These are phyloP conservation scores for Syngnathus typhle DNA, from an alignment of 2,113 vertebrate genomes.

Conservation along the genomic window DNA sequence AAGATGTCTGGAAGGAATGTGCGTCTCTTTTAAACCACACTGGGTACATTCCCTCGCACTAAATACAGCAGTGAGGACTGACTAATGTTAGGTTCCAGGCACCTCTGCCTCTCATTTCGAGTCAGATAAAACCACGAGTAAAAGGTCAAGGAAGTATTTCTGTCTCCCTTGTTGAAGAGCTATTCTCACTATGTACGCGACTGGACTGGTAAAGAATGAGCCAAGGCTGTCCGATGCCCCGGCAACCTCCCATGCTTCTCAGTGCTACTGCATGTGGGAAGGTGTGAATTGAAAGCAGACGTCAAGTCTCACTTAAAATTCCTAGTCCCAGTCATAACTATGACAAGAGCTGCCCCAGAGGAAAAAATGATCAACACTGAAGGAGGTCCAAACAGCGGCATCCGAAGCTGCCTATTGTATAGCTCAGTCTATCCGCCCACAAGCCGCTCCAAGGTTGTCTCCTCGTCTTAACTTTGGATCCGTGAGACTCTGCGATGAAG, in stretches of 20 bases:
- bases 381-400: conserved; percentile 26
- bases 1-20: conserved; percentile 49
- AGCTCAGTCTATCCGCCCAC: conserved; percentile 48
- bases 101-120: conserved; percentile 3
- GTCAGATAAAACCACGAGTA: conserved; percentile 29
- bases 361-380: conserved; percentile 17
- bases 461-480: conserved; percentile 39
- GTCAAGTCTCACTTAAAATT: conserved; percentile 27
- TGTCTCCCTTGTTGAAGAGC: conserved; percentile 39
- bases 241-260: conserved; percentile 28
- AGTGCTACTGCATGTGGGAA: conserved; percentile 42
- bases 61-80: conserved; percentile 12
- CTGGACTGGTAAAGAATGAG: conserved; percentile 41
- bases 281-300: conserved; percentile 37
- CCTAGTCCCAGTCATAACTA: conserved; percentile 25
- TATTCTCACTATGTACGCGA: conserved; percentile 34
- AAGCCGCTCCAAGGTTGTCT: conserved; percentile 57
- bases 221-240: conserved; percentile 31
- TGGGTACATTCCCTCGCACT: conserved; percentile 27
- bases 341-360: conserved; percentile 15
- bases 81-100: conserved; percentile 50
- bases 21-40: conserved; percentile 36
- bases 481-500: conserved; percentile 48
- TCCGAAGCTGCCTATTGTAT: conserved; percentile 50
- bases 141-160: conserved; percentile 48